Conservation (phyloP, 2,113 vertebrate species). For the Rhombomys opimus region DNA sequence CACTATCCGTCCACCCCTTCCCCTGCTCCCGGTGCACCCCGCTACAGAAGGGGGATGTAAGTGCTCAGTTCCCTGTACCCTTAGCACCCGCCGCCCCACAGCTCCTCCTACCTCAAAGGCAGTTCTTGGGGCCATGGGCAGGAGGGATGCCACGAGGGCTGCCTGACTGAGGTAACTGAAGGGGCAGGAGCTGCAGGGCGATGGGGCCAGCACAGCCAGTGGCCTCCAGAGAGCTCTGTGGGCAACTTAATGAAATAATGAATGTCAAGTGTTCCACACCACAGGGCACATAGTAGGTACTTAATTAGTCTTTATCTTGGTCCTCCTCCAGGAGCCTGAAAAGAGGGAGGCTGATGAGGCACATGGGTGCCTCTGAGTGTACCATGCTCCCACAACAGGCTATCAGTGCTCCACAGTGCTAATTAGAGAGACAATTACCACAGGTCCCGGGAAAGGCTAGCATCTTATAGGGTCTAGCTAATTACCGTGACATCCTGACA, state of each 20-base stretch:
- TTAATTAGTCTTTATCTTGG: constrained; percentile 3
- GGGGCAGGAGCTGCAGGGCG: background rate
- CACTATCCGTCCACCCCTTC: background rate
- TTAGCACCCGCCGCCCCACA: background rate
- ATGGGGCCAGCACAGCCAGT: background rate
- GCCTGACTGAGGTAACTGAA: too few relatives aligned
- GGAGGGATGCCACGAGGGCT: background rate
- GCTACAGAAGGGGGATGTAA: background rate
- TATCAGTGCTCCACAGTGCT: background rate
- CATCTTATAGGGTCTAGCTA: background rate
- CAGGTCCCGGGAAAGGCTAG: background rate
- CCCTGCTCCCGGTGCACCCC: background rate
- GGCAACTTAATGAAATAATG: background rate
- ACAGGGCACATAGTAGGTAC: background rate
- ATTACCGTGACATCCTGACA: background rate
- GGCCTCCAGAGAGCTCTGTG: background rate
- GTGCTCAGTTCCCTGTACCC: background rate
- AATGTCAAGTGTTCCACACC: background rate
- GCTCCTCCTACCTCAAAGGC: background rate
- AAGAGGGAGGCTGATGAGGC: background rate
- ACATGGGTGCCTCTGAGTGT: background rate
- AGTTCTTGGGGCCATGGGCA: background rate
- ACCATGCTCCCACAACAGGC: background rate
- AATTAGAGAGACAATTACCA: background rate
- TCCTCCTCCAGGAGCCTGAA: constrained; percentile 13